Evolutionary conservation across 2,888 invertebrate species (phyloP), one percentile per base, ranked within the genome.

Genomic region (Cantharis lateralis): DNA sequence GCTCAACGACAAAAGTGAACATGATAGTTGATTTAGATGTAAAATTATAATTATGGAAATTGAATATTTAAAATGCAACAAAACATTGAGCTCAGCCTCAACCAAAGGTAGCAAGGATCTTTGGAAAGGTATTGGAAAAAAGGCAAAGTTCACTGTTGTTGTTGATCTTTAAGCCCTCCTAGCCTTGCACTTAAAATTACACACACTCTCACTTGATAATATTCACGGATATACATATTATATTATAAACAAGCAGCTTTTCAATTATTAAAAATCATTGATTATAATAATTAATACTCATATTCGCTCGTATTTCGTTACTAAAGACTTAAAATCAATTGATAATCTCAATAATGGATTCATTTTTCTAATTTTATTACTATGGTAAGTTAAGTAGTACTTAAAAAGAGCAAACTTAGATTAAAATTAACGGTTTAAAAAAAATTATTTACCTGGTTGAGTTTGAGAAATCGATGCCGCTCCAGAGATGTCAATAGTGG

Each of bases 1-100:
- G 87, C 87, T 87, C 87, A 87, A 87, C 87, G 85, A 86, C 87
- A 86, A 85, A 81, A 80, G 85, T 86, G 86, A 86, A 86, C 86
- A 83, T 84, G 83, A 85, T 81, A 62, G 48, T 76, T 66, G 62
- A 66, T 76, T 66, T 64, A 63, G 68, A 61, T 71, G 62, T 13
- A 74, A 77, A n/a, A n/a, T 48, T 48, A n/a, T 48, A 48, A n/a
- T 48, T 48, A 48, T 48, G 48, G 48, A 48, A 48, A 48, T 48
- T 48, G 48, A 48, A n/a, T 48, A 48, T 48, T 75, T 26, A 62
- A 26, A 76, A 75, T 62, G 18, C 32, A 70, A 76, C 63, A 76
- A 77, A 81, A 83, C 83, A 85, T 86, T 86, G 87, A 87, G 87
- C 87, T 86, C 83, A 86, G 87, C 87, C 87, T 85, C 82, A 83